These are phyloP conservation scores for Dryocosmus kuriphilus DNA, from an alignment of 2,888 invertebrate genomes.

Conservation along the genomic window DNA sequence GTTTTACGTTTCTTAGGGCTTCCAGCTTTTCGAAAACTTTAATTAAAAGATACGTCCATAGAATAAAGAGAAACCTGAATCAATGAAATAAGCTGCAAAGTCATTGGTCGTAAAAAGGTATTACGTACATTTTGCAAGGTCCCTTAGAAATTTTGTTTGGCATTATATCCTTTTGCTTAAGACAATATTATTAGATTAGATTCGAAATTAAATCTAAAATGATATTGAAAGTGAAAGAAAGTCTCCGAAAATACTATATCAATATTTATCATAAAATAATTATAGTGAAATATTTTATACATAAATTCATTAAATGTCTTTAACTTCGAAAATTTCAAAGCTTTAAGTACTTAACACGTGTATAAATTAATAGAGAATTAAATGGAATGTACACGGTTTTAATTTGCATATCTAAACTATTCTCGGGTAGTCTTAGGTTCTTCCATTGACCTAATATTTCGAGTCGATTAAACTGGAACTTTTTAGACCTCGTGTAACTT, in stretches of 20 bases:
- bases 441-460: conserved; percentile 2
- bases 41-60: background rate
- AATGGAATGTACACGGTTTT: background rate
- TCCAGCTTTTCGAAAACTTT: background rate
- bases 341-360: background rate
- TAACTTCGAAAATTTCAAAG: background rate
- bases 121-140: background rate
- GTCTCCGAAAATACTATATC: background rate
- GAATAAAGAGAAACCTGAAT: background rate
- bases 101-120: background rate
- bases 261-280: too few relatives aligned
- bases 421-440: background rate
- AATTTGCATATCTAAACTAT: conserved; percentile 7
- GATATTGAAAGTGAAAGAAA: background rate
- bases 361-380: background rate
- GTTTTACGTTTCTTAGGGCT: background rate
- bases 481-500: background rate
- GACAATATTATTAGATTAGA: too few relatives aligned
- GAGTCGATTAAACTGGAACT: background rate
- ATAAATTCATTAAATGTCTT: too few relatives aligned
- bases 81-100: background rate
- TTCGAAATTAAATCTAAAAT: too few relatives aligned
- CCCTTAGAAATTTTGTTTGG: background rate
- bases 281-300: too few relatives aligned
- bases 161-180: background rate